A percentile compares a stretch with the other conserved stretches of the same genome.
phyloP scores from a whole-genome alignment of 2,888 invertebrate species.

The Thera britannica region DNA sequence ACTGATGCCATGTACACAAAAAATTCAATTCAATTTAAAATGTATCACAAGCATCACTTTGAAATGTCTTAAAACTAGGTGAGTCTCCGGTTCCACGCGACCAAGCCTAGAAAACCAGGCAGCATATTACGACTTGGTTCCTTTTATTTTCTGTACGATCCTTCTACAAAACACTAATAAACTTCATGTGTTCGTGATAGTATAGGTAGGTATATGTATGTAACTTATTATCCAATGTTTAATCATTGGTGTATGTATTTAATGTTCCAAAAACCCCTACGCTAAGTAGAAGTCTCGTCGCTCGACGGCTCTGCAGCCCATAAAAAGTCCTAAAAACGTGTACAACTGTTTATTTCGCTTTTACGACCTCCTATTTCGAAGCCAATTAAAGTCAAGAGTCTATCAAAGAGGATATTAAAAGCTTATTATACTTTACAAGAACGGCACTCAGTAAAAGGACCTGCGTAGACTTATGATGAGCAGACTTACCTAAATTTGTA shows the following conservation, averaged over 20 bases:
- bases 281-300: slow-evolving; percentile 34
- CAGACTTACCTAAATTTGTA: no score
- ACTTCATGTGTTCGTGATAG: no score
- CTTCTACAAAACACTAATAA: no score
- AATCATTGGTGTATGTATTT: neutral
- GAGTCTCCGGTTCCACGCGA: no score
- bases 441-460: slow-evolving; percentile 11
- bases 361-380: slow-evolving; percentile 44
- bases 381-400: slow-evolving; percentile 38
- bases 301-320: slow-evolving; percentile 45
- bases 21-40: no score
- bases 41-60: no score
- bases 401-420: slow-evolving; percentile 24
- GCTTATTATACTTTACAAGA: slow-evolving; percentile 20
- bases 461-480: slow-evolving; percentile 3
- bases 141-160: no score
- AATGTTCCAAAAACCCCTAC: slow-evolving; percentile 2
- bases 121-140: no score
- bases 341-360: slow-evolving; percentile 47
- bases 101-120: no score
- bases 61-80: no score
- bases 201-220: no score
- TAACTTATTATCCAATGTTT: neutral
- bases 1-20: no score
- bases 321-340: slow-evolving; percentile 42